A percentile compares a stretch with the other conserved stretches of the same genome.
These are phyloP conservation scores for Homarus americanus DNA, from an alignment of 1,140 invertebrate species.

Conservation along the genomic window DNA sequence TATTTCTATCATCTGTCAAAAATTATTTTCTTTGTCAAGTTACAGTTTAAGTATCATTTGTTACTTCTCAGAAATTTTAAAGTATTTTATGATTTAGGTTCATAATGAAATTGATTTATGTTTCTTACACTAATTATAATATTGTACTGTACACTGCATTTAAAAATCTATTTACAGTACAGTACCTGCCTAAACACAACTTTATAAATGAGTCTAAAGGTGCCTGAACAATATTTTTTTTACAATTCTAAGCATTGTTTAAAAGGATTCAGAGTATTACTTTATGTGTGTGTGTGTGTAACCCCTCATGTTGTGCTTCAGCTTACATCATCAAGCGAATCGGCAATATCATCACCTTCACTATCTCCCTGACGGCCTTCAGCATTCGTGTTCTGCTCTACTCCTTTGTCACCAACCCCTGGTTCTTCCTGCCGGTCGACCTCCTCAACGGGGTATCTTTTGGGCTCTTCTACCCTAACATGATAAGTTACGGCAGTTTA, in stretches of 20 bases:
- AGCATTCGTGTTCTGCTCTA: slow-evolving; percentile 88
- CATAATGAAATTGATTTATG: no score
- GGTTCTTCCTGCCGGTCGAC: slow-evolving; percentile 90
- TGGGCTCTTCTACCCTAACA: slow-evolving; percentile 91
- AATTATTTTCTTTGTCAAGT: no score
- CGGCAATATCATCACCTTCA: slow-evolving; percentile 90
- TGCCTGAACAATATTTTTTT: no score
- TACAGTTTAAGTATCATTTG: no score
- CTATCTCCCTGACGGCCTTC: slow-evolving; percentile 86
- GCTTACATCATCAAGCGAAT: slow-evolving; percentile 88
- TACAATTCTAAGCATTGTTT: not conserved
- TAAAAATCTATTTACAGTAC: no score
- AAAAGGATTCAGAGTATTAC: not conserved
- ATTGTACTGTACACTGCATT: no score
- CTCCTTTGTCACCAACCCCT: slow-evolving; percentile 87
- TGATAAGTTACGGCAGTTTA: slow-evolving; percentile 91
- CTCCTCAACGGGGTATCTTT: slow-evolving; percentile 91
- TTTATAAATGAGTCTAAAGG: no score
- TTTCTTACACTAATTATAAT: no score
- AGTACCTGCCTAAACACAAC: no score
- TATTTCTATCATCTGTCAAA: no score
- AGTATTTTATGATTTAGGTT: no score
- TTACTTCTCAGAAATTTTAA: no score
- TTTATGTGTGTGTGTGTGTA: not conserved
- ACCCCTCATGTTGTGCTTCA: not conserved